Evolutionary conservation across 2,113 vertebrate genomes (phyloP).

Genomic region (Carettochelys insculpta): DNA sequence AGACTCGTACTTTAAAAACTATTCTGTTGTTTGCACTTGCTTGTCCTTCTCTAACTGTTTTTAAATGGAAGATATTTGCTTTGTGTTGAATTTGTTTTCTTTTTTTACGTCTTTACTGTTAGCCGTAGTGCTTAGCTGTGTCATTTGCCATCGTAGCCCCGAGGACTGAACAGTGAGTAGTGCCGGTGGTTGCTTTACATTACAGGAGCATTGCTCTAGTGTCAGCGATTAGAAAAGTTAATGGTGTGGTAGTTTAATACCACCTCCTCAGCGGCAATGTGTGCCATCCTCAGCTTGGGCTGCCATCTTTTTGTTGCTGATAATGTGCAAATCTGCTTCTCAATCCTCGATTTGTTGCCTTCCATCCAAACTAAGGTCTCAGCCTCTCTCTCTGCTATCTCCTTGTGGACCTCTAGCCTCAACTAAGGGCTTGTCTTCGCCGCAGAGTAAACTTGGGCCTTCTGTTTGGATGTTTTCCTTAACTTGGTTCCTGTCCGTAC

Average conservation of each 20-base stretch:
- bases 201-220: conserved; percentile 8
- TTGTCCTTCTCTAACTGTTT: background rate
- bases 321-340: background rate
- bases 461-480: background rate
- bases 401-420: background rate
- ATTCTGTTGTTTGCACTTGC: background rate
- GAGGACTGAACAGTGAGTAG: background rate
- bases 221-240: background rate
- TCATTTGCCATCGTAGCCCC: fast-evolving
- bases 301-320: background rate
- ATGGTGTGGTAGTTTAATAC: background rate
- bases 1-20: background rate
- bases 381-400: background rate
- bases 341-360: background rate
- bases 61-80: background rate
- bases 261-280: background rate
- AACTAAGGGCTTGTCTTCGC: background rate
- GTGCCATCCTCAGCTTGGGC: background rate
- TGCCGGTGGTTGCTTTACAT: background rate
- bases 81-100: background rate
- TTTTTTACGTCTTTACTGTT: background rate
- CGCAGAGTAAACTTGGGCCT: background rate
- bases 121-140: background rate
- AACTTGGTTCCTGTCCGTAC: background rate
- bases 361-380: conserved; percentile 4